Evolutionary conservation across 2,113 vertebrate species (phyloP), one percentile per base, ranked within the genome.

Genomic region (Litocranius walleri): DNA sequence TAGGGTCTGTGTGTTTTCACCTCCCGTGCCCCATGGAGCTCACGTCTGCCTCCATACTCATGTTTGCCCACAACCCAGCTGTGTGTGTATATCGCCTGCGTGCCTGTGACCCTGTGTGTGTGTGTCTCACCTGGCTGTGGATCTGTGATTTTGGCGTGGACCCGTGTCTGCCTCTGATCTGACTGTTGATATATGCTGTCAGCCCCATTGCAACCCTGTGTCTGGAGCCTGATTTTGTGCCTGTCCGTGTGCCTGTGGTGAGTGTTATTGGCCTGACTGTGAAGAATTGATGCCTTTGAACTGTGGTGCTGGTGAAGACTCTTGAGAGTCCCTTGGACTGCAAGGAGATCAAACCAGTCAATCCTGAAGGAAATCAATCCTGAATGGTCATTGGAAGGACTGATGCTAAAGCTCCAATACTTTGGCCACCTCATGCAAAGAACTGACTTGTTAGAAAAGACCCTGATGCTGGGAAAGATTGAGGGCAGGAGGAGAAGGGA

Each of bases 81-180:
- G 0, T 77, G 45, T 45, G 3, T 7, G 2, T 43, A 16, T n/a
- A 7, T 29, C 15, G 52, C 23, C 50, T 33, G 33, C 10, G 7
- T 7, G 5, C 3, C 59, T 1, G 0, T 30, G 88, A 10, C 74
- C 59, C 15, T 29, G 16, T 6, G 4, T n/a, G 3, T 23, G 5
- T 4, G 0, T 30, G 3, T 27, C 3, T 36, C 45, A 15, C 16
- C 45, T 14, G 30, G 48, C 91, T 64, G 23, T 40, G 21, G 27
- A 0, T 30, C 74, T n/a, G 3, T n/a, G 85, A 33, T 27, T 25
- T 36, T 50, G 36, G 23, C 27, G 0, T 7, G 48, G 11, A 48
- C 62, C 82, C 4, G 1, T 7, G 8, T 36, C 52, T 23, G 52
- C 74, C 5, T 12, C 25, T 33, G 59, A 33, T 15, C 56, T 29